Percentiles rank a stretch among this genome's conserved stretches.
Conservation (phyloP, 2,113 vertebrate genomes). For the Nothobranchius kuhntae region DNA sequence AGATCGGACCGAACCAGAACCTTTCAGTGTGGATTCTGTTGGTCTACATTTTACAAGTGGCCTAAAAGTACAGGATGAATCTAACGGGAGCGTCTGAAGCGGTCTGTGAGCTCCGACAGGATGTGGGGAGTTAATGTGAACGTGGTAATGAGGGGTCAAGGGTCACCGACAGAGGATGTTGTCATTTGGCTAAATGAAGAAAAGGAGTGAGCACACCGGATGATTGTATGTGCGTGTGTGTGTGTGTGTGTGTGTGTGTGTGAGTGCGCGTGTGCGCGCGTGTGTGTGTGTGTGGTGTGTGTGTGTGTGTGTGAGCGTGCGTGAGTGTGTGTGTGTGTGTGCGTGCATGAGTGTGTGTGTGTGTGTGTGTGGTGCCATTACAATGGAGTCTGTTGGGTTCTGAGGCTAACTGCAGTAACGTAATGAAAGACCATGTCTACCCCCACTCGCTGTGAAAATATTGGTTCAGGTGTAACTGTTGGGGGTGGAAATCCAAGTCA, state of each 20-base stretch:
- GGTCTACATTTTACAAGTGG: conserved; percentile 5
- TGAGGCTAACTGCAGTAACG: conserved; percentile 40
- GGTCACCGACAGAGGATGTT: conserved; percentile 61
- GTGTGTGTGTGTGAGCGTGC: neutral
- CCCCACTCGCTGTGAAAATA: conserved; percentile 67
- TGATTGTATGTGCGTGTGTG: conserved; percentile 10
- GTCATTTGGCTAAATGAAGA: conserved; percentile 60
- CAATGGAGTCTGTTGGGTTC: conserved; percentile 35
- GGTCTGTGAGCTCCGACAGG: conserved; percentile 47
- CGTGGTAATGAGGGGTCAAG: conserved; percentile 44
- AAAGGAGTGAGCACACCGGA: conserved; percentile 1
- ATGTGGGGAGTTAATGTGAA: conserved; percentile 63
- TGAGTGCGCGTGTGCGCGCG: neutral
- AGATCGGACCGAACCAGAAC: neutral
- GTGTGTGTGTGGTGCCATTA: conserved; percentile 29
- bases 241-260: neutral
- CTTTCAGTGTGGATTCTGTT: neutral
- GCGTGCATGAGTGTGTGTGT: neutral
- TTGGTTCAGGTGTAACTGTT: conserved; percentile 66
- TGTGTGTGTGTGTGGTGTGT: conserved; percentile 3
- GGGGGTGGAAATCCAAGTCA: conserved; percentile 45
- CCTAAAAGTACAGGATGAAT: conserved; percentile 1
- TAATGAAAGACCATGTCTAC: conserved; percentile 54
- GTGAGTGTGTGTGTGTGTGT: neutral
- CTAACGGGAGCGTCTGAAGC: conserved; percentile 27